Conservation (phyloP, 1,140 invertebrate species). For the Pomacea maculata region DNA sequence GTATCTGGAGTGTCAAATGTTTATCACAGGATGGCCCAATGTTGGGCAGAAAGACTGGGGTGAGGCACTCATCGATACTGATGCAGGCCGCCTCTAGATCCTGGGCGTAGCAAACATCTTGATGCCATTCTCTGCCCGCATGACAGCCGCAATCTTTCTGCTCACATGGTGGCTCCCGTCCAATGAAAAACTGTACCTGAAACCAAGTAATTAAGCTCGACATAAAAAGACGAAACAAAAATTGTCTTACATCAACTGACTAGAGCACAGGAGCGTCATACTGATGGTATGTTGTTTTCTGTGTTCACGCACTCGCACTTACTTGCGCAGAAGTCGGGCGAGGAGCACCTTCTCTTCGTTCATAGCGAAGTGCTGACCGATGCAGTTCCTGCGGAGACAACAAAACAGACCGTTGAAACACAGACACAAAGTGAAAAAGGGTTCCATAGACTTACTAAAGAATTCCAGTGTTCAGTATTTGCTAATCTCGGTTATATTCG, state of each 20-base stretch:
- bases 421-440: no score
- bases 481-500: no score
- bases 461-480: no score
- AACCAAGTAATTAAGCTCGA: neutral
- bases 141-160: conserved; percentile 30
- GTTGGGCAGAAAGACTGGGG: no score
- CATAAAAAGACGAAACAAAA: neutral
- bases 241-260: no score
- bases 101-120: conserved; percentile 25
- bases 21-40: no score
- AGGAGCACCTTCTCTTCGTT: conserved; percentile 56
- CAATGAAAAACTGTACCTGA: conserved; percentile 32
- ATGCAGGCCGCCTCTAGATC: neutral
- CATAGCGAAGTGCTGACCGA: conserved; percentile 55
- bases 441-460: no score
- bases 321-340: conserved; percentile 38
- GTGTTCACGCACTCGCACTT: neutral
- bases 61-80: neutral
- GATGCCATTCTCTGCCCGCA: conserved; percentile 40
- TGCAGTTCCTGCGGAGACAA: conserved; percentile 49
- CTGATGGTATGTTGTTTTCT: no score
- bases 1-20: no score
- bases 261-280: no score
- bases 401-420: neutral
- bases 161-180: conserved; percentile 33